These are phyloP conservation scores for Xiphophorus hellerii DNA, from an alignment of 2,113 vertebrate species.

Conservation along the genomic window DNA sequence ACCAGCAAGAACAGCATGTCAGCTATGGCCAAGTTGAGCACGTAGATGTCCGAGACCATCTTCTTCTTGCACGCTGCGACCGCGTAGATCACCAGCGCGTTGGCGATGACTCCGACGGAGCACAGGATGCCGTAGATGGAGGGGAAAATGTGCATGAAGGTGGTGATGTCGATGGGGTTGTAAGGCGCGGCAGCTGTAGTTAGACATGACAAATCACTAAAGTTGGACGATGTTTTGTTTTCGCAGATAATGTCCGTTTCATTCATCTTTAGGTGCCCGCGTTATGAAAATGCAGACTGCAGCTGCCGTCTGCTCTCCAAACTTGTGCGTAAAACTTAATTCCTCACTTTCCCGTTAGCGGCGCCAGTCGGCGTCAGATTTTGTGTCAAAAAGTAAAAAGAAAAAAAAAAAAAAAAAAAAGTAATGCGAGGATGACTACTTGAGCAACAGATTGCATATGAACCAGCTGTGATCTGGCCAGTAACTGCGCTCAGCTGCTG, in stretches of 20 bases:
- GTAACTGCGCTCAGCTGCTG: slow-evolving; percentile 19
- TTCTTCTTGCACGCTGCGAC: slow-evolving; percentile 83
- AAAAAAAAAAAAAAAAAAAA: too few species aligned
- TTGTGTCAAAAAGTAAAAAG: too few species aligned
- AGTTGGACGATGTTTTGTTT: slow-evolving; percentile 52
- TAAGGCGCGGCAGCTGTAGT: slow-evolving; percentile 27
- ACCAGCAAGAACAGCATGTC: slow-evolving; percentile 84
- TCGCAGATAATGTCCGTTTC: slow-evolving; percentile 56
- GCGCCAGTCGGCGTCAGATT: background rate
- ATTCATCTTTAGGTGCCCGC: slow-evolving; percentile 72
- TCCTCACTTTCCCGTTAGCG: background rate
- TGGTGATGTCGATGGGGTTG: slow-evolving; percentile 70
- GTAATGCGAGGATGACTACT: background rate
- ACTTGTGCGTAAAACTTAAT: slow-evolving; percentile 30
- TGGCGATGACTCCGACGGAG: slow-evolving; percentile 79
- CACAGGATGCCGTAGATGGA: slow-evolving; percentile 82
- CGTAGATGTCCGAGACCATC: slow-evolving; percentile 85
- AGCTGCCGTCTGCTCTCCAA: slow-evolving; percentile 37
- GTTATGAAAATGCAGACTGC: slow-evolving; percentile 1
- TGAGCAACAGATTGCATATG: slow-evolving; percentile 2
- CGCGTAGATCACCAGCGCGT: slow-evolving; percentile 82
- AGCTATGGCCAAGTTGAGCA: slow-evolving; percentile 83
- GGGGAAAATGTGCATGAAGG: slow-evolving; percentile 84
- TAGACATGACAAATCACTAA: slow-evolving; percentile 53
- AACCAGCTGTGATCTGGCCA: slow-evolving; percentile 29